Evolutionary conservation across 2,797 vertebrate species (phyloP).

Genomic region (Parauchenoglanis ngamensis): DNA sequence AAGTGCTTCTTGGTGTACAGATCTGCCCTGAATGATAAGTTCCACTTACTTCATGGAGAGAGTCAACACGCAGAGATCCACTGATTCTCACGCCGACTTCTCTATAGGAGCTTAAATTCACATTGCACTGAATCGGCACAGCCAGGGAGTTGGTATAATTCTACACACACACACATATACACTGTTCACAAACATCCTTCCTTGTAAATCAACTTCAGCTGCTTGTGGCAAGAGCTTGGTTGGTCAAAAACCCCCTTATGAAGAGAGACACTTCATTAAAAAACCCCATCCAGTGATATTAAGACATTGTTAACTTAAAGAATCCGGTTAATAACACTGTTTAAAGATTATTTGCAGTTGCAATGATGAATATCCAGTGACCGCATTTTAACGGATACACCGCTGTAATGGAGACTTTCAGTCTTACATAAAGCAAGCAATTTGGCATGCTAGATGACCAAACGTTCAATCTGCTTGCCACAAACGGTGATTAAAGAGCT

Average conservation of each 20-base stretch:
- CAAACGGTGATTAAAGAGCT: constrained; percentile 23
- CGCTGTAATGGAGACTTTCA: constrained; percentile 33
- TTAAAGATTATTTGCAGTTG: constrained; percentile 43
- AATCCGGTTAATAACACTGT: constrained; percentile 31
- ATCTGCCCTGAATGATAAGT: neutral
- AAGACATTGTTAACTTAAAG: constrained; percentile 45
- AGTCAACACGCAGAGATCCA: constrained; percentile 82
- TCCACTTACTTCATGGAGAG: constrained; percentile 84
- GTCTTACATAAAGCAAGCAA: constrained; percentile 46
- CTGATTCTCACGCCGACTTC: constrained; percentile 76
- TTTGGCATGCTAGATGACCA: constrained; percentile 33
- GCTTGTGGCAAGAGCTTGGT: constrained; percentile 25
- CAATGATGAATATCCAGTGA: constrained; percentile 33
- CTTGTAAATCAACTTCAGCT: constrained; percentile 44
- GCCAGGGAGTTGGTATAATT: constrained; percentile 87
- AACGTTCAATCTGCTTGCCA: constrained; percentile 30
- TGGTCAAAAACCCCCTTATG: neutral
- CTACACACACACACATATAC: constrained; percentile 66
- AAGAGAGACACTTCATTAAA: constrained; percentile 17
- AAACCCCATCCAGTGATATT: constrained; percentile 36
- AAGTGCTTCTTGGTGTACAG: neutral
- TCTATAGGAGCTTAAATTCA: constrained; percentile 81
- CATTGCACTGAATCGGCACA: constrained; percentile 81
- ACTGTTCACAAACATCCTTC: constrained; percentile 16
- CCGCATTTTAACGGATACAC: constrained; percentile 43